Conservation (phyloP, 2,888 invertebrate genomes). For the Perizoma flavofasciatum region DNA sequence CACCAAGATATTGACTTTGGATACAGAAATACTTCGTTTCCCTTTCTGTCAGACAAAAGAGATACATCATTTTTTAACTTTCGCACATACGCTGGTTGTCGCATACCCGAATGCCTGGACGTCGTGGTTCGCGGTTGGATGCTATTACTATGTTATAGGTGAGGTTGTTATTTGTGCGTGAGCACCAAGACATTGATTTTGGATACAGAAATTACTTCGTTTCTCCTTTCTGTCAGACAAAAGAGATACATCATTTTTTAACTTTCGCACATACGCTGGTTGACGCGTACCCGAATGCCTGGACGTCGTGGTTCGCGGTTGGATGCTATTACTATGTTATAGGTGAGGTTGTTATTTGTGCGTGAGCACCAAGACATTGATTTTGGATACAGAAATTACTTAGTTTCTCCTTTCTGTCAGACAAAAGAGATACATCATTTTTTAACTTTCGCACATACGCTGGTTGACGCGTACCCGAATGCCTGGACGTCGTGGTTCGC, state of each 20-base stretch:
- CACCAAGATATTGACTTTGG: no score
- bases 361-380: constrained; percentile 53
- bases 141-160: constrained; percentile 97
- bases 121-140: constrained; percentile 98
- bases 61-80: constrained; percentile 36
- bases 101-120: constrained; percentile 95
- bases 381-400: no score
- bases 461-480: constrained; percentile 96
- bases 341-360: constrained; percentile 82
- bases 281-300: constrained; percentile 95
- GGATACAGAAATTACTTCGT: no score
- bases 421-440: no score
- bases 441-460: constrained; percentile 93
- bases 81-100: constrained; percentile 96
- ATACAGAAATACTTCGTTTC: no score
- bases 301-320: constrained; percentile 98
- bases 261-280: constrained; percentile 96
- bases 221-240: no score
- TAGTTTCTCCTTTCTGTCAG: no score
- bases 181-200: no score
- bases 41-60: no score
- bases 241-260: no score
- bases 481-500: constrained; percentile 98
- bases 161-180: constrained; percentile 77
- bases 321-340: constrained; percentile 98